Base-by-base conservation (phyloP, 2,113 vertebrate species). In the Psilopsiagon aurifrons region DNA sequence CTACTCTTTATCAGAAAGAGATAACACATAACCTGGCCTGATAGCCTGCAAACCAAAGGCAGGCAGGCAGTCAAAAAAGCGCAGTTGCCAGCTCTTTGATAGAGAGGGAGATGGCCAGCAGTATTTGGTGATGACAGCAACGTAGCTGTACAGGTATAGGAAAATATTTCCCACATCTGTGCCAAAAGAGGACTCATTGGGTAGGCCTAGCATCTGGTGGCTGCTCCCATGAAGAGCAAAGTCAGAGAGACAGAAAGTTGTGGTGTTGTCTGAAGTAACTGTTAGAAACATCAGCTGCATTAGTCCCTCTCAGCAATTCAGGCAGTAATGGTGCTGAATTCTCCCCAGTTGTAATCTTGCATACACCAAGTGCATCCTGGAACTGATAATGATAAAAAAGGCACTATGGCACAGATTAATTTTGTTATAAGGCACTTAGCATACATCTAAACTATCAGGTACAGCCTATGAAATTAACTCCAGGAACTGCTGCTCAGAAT, bases 181-280 rank as follows among this genome's bases (percentile, higher is more conserved):
- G 6, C 33, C 8, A 5, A 54, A 75, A 14, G 2, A 63, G 17
- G 55, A 67, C 39, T 75, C 37, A 27, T 29, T 0, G 0, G 62
- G 27, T 18, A 75, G 74, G 23, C 44, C 64, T 41, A 54, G 33
- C 60, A 85, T 16, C 75, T 11, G 11, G 29, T 0, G 0, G 17
- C 39, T 68, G 47, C 31, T 73, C 39, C 73, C 47, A 46, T 7
- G 22, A 64, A 55, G 8, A 68, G 43, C 31, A 79, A 92, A 91
- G 33, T 63, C 67, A 68, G 22, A 81, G 59, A 77, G 37, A 44
- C 51, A 75, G 44, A 84, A 89, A 73, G 7, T 39, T 33, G 28
- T 7, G 10, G 28, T 7, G 10, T 49, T 54, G 41, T 13, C 43
- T 59, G 43, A 49, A 75, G 59, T 71, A 59, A 54, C 13, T 54